Evolutionary conservation across 2,113 vertebrate species (phyloP).

Genomic region (Leptobrachium ailaonicum): DNA sequence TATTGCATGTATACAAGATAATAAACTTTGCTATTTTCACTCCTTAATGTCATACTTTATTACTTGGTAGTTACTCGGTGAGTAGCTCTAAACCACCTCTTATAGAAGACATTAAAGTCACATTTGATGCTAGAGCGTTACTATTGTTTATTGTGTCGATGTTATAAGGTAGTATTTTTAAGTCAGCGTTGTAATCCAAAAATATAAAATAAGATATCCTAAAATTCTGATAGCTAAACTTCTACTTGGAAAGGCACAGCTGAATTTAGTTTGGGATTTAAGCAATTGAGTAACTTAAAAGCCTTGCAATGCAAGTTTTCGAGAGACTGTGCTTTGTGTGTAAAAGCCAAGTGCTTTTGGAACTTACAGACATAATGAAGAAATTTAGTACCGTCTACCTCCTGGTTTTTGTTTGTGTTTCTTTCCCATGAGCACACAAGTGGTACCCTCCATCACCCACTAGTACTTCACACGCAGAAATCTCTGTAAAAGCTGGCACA

Average conservation of each 20-base stretch:
- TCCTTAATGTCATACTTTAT: no score
- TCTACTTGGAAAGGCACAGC: neutral
- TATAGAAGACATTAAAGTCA: no score
- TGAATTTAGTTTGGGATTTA: neutral
- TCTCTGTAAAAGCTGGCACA: neutral
- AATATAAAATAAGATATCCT: neutral
- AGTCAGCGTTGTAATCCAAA: no score
- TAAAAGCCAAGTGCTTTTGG: constrained; percentile 41
- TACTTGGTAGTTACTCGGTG: no score
- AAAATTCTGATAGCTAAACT: neutral
- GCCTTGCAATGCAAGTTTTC: constrained; percentile 16
- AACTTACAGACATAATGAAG: constrained; percentile 17
- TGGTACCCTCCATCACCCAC: constrained; percentile 44
- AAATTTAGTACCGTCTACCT: constrained; percentile 18
- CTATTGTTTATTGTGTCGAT: no score
- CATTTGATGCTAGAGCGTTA: no score
- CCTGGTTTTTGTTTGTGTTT: constrained; percentile 39
- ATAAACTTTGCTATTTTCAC: no score
- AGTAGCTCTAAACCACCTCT: no score
- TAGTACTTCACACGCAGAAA: constrained; percentile 25
- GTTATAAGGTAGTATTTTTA: no score
- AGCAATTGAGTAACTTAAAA: constrained; percentile 27
- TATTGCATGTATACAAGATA: no score
- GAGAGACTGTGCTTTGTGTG: constrained; percentile 8
- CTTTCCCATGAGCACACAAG: constrained; percentile 53